These are phyloP conservation scores for Gymnogyps californianus DNA, from an alignment of 2,113 vertebrate species.

Conservation along the genomic window DNA sequence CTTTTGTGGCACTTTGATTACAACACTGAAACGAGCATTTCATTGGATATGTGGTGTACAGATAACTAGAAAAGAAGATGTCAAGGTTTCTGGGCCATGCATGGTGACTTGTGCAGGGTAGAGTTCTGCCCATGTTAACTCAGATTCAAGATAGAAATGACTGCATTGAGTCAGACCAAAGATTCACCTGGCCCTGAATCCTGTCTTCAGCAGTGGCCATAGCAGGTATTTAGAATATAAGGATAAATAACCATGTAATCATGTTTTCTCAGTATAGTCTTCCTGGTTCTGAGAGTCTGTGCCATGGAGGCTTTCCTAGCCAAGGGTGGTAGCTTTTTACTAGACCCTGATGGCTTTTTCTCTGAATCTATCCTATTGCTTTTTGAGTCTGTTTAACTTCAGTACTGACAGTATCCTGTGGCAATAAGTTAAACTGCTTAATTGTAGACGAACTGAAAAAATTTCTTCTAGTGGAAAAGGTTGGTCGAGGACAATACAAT, in stretches of 20 bases:
- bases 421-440: not conserved
- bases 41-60: fast-evolving
- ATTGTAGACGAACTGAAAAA: not conserved
- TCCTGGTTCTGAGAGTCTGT: not conserved
- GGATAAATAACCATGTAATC: not conserved
- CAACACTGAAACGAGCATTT: not conserved
- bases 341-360: not conserved
- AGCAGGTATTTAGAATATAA: not conserved
- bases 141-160: not conserved
- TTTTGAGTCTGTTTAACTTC: not conserved
- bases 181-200: not conserved
- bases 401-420: not conserved
- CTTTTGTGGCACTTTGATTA: not conserved
- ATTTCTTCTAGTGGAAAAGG: not conserved
- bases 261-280: not conserved
- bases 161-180: not conserved
- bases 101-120: not conserved
- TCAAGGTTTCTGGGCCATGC: not conserved
- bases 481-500: not conserved
- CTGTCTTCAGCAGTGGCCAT: not conserved
- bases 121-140: not conserved
- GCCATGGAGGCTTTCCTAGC: not conserved
- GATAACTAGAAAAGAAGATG: not conserved
- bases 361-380: not conserved
- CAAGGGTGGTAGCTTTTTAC: not conserved